Conservation (phyloP, 2,113 vertebrate genomes). For the Catagonus wagneri region DNA sequence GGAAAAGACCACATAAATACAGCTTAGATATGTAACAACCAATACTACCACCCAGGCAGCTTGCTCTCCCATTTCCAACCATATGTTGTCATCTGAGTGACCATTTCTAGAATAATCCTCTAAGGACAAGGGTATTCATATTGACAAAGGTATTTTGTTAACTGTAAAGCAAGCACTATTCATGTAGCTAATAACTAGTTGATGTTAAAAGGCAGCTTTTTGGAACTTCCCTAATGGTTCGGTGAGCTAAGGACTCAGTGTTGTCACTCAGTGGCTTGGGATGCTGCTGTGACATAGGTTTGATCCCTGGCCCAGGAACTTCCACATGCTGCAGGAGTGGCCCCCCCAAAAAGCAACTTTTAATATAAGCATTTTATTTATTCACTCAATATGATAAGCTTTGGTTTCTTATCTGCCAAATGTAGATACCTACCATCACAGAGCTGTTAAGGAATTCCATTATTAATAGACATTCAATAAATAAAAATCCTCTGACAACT, state of each 20-base stretch:
- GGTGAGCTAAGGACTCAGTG: too few relatives aligned
- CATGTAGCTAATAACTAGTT: background rate
- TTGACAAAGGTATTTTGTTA: background rate
- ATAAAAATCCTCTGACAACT: background rate
- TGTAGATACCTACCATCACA: background rate
- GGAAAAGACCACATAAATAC: constrained; percentile 2
- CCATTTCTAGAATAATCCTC: background rate
- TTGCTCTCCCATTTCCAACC: constrained; percentile 36
- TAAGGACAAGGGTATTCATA: background rate
- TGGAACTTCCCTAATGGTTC: too few relatives aligned
- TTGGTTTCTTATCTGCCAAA: background rate
- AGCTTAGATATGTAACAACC: background rate
- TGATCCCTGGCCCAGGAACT: too few relatives aligned
- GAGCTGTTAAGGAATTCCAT: constrained; percentile 8
- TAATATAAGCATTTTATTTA: constrained; percentile 48
- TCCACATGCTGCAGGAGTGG: too few relatives aligned
- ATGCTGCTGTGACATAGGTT: too few relatives aligned
- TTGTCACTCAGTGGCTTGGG: too few relatives aligned
- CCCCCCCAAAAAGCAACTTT: background rate
- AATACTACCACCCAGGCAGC: background rate
- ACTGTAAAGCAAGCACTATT: constrained; percentile 21
- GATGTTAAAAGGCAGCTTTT: background rate
- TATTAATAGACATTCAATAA: background rate
- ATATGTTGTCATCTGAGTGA: background rate
- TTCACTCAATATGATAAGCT: background rate